Conservation (phyloP, 2,888 invertebrate genomes). For the Clanis bilineata region DNA sequence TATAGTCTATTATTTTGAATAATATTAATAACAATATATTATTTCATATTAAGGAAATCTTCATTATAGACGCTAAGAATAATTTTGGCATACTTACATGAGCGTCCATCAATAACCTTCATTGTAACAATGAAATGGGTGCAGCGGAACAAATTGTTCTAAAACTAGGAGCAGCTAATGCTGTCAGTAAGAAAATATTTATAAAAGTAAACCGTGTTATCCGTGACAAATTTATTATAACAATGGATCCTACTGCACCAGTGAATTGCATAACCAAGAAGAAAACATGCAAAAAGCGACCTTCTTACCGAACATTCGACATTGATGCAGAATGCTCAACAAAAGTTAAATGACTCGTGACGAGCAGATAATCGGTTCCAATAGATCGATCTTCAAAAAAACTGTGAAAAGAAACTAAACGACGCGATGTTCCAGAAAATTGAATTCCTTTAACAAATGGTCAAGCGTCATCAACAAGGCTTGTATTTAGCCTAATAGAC, state of each 20-base stretch:
- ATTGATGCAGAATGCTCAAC: slow-evolving; percentile 31
- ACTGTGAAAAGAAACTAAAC: background rate
- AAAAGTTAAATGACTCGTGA: slow-evolving; percentile 27
- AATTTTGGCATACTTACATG: slow-evolving; percentile 31
- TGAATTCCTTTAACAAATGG: background rate
- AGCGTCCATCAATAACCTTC: slow-evolving; percentile 32
- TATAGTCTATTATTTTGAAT: no score
- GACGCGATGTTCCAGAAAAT: background rate
- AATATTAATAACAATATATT: background rate
- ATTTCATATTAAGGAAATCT: background rate
- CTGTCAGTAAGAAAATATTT: background rate
- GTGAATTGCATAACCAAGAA: background rate
- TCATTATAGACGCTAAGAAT: background rate
- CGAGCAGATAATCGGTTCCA: slow-evolving; percentile 15
- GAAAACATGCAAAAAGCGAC: slow-evolving; percentile 20
- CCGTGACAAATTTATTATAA: background rate
- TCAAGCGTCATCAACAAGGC: no score
- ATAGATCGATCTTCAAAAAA: background rate
- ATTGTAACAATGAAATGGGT: slow-evolving; percentile 27
- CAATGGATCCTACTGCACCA: slow-evolving; percentile 23
- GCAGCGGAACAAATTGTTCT: background rate
- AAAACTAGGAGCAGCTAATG: background rate
- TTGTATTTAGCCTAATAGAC: no score
- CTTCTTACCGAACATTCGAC: slow-evolving; percentile 26
- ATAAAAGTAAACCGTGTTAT: slow-evolving; percentile 14